Base-by-base conservation (phyloP, 2,113 vertebrate species). In the Equus quagga region DNA sequence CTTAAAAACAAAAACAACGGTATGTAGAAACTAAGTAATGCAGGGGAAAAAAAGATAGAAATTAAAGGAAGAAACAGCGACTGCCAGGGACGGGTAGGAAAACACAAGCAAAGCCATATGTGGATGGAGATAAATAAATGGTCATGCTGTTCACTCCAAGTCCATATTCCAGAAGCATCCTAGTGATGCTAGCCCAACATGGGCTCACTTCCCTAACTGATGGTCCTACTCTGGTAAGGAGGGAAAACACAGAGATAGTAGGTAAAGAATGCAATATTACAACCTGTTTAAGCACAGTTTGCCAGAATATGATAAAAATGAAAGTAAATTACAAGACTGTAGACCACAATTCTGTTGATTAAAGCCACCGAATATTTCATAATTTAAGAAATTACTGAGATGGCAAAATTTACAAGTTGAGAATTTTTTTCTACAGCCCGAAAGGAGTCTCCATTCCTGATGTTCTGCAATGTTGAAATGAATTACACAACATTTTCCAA, bases 241-340 rank as follows among this genome's bases (percentile, higher is more conserved):
- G 28, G 28, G 23, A 23, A 87, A 85, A 89, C 44, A 81, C 28
- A 62, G 9, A 41, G 11, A 51, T 12, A 44, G 9, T 17, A 89
- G 65, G 64, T 91, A 49, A 94, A 89, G 56, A 78, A 58, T 19
- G 41, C 5, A 69, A 5, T 76, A 70, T 31, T 3, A 9, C 23
- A 65, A 62, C 15, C 44, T 54, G 2, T 89, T 80, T 93, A 86
- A 94, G 82, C 44, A 65, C 8, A 86, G 82, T 28, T 83, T 89
- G 26, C 65, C 64, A 95, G 69, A 95, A 90, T 87, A 91, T 85
- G 51, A 89, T 80, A 89, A 70, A 97, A 93, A n/a, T 17, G 14
- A 91, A 86, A 70, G 3, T 15, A 60, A 64, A 56, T 86, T 89
- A 70, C 31, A 33, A 51, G 51, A 65, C n/a, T 78, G 3, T 51